Evolutionary conservation across 2,797 vertebrate species (phyloP), one percentile per base, ranked within the genome.

Genomic region (Centroberyx gerrardi): DNA sequence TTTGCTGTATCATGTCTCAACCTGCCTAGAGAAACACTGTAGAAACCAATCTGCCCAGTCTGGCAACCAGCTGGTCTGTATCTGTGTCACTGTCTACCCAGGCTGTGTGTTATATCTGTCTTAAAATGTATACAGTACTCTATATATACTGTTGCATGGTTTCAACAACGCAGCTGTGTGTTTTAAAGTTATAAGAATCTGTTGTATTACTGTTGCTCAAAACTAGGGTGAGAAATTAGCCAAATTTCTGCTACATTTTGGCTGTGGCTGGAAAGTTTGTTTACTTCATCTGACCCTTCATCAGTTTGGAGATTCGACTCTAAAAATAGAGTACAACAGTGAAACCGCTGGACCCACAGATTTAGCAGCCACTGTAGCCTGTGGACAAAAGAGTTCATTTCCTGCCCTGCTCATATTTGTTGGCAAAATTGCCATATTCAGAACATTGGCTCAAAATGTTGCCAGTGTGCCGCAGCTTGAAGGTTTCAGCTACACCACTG

Each of bases 361-460:
- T 88, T 83, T 78, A 78, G 12, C 82, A 82, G 72, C 54, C 72
- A 84, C 64, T 10, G 3, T 54, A 14, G 82, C 88, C 88, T 70
- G 80, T 82, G 85, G 82, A 79, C 80, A 76, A 67, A 33, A 76
- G 68, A 51, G 64, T 85, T 88, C 79, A 86, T 71, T 80, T 79
- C 78, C 78, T 62, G 82, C 56, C 78, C 71, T 40, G 75, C 75
- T 80, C 61, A 53, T 38, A 76, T 76, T 87, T 82, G 62, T 68
- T 87, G 84, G 82, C 69, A 85, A 72, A 83, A 73, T 76, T 76
- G 66, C 66, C 76, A 66, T 31, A 72, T 80, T 81, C 62, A 76
- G 56, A 82, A 80, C 28, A 62, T 68, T 82, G 77, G 65, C 76
- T 90, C 84, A 72, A 82, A 86, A 83, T 76, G 69, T 81, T 83